Evolutionary conservation across 2,797 vertebrate species (phyloP).

Genomic region (Ceryle rudis): DNA sequence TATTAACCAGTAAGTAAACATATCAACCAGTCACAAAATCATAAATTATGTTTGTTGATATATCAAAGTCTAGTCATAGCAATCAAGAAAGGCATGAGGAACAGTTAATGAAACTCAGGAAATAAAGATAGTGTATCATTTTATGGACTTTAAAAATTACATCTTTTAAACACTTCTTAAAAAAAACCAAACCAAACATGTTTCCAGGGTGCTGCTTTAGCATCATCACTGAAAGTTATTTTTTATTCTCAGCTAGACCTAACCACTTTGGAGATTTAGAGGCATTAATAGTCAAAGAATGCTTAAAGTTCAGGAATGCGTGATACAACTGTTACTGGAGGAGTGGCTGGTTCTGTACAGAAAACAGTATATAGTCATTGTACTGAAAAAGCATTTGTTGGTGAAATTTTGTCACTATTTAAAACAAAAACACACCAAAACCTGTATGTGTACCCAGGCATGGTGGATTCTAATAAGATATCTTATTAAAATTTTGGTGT

Average conservation of each 20-base stretch:
- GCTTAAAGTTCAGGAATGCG: neutral
- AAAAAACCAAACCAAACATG: too few relatives aligned
- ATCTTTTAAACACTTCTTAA: neutral
- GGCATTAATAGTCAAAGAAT: neutral
- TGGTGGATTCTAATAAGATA: neutral
- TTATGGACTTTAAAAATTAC: neutral
- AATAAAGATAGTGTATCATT: neutral
- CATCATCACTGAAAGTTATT: neutral
- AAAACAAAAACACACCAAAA: neutral
- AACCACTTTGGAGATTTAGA: neutral
- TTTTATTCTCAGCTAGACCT: neutral
- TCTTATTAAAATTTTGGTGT: neutral
- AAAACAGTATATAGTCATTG: neutral
- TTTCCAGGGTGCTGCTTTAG: neutral
- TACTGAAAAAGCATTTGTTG: neutral
- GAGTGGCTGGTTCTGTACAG: neutral
- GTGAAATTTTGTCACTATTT: neutral
- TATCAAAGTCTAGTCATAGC: neutral
- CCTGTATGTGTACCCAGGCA: neutral
- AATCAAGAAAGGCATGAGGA: neutral
- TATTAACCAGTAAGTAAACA: conserved; percentile 12
- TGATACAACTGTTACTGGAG: neutral
- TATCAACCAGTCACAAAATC: neutral
- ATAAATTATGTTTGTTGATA: conserved; percentile 12
- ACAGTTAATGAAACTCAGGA: neutral